Evolutionary conservation across 2,797 vertebrate genomes (phyloP), one percentile per base, ranked within the genome.

Genomic region (Cichlasoma orientale): DNA sequence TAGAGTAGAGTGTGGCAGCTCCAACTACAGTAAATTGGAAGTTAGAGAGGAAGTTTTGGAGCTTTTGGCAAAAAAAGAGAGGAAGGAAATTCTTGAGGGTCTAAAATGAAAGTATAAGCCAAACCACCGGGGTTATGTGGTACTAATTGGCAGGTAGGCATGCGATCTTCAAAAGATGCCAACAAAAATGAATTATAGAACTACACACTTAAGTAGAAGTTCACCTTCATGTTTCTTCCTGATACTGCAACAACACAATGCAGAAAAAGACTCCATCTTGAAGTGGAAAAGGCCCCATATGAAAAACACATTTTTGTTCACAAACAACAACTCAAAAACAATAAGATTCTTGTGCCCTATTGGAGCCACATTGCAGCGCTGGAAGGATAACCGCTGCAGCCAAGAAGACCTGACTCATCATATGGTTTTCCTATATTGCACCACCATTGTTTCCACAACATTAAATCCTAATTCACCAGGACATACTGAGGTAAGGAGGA

Each of bases 361-460:
- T 47, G 18, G 19, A 74, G 27, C 78, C 85, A 87, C 56, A 58
- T 74, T 38, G 56, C 75, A 79, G 52, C 0, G 18, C 68, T 79
- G 3, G 38, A 84, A 79, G 75, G 47, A n/a, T 25, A 54, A 73
- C 54, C 29, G 29, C 50, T 47, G 47, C 57, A 78, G 82, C 74
- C 83, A 82, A 74, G 72, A 77, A 71, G 57, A 36, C 50, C 52
- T 10, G 18, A 72, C 23, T 85, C 81, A 85, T 91, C 87, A 85
- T 88, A 85, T 86, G 84, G 83, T 88, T 89, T 92, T 90, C 68
- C 84, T 85, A 84, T 85, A 84, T 87, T 87, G 77, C 63, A 13
- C 69, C 79, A 59, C 88, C 72, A 82, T 88, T 89, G 80, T 89
- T 93, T 93, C 89, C 91, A 91, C 85, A 21, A 89, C 88, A 90